Evolutionary conservation across 2,888 invertebrate genomes (phyloP), one percentile per base, ranked within the genome.

Genomic region (Drosophila nigricruria): DNA sequence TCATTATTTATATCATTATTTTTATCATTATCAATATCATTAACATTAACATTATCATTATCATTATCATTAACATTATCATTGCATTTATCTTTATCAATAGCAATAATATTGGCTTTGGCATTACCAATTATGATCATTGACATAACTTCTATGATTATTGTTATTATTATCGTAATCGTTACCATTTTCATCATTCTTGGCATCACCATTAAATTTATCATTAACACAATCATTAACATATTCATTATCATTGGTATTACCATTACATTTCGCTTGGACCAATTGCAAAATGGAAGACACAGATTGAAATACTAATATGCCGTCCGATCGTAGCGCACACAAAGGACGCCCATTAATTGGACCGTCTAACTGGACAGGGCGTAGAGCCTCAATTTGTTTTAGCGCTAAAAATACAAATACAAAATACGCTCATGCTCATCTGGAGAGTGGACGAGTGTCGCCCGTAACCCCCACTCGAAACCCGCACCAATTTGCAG

Each of bases 341-440:
- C 14, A 27, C 36, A 68, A 58, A 52, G 74, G 56, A 54, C 47
- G 18, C 34, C 42, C 59, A 64, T 58, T 76, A 67, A 77, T 63
- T 60, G 75, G 72, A 69, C 66, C 76, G 52, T n/a, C 53, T 64
- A 47, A 36, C 58, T 27, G 36, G 66, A 36, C 43, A 54, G 64
- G 57, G 66, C 63, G 64, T 60, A 71, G 80, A 74, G 68, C 77
- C 84, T 82, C 84, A 89, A 89, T 85, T 89, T 89, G 86, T 89
- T 89, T 89, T 72, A 89, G 82, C 88, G 84, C 88, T 85, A 75
- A 85, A 85, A 85, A 85, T 75, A 85, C 88, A 89, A 88, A 89
- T 89, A 53, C 38, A 85, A 89, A 84, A 88, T 67, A 69, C 67
- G 63, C 53, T 73, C 62, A 38, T 60, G 60, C 59, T 60, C 79